Conservation (phyloP, 2,797 vertebrate genomes). For the Fringilla coelebs region DNA sequence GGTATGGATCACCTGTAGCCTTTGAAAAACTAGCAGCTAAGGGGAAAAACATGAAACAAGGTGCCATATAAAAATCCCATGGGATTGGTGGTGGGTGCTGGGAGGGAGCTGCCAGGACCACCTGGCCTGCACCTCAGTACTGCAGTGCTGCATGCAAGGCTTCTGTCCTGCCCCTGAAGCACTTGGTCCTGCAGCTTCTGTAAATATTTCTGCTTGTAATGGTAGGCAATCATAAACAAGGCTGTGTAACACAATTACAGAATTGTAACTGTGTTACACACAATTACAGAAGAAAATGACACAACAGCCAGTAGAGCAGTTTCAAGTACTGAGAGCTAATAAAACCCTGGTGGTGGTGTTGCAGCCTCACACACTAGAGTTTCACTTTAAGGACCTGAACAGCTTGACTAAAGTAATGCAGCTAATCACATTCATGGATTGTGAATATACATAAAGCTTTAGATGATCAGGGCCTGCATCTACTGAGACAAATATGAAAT, state of each 20-base stretch:
- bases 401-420: not conserved
- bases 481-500: not conserved
- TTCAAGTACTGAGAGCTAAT: not conserved
- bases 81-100: rapidly evolving
- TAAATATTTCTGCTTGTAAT: not conserved
- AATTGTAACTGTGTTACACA: no score
- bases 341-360: not conserved
- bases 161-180: rapidly evolving
- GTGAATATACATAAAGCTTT: not conserved
- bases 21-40: not conserved
- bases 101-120: not conserved
- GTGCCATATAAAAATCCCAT: rapidly evolving
- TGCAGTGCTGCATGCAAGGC: not conserved
- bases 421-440: not conserved
- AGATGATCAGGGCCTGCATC: not conserved
- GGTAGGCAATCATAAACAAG: not conserved
- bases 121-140: not conserved
- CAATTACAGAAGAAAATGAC: not conserved
- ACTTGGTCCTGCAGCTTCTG: not conserved
- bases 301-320: not conserved
- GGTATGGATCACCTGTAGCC: not conserved
- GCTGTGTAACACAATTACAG: not conserved
- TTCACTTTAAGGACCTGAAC: not conserved
- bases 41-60: not conserved
- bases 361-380: not conserved